Conservation (phyloP, 2,888 invertebrate genomes). For the Unio delphinus region DNA sequence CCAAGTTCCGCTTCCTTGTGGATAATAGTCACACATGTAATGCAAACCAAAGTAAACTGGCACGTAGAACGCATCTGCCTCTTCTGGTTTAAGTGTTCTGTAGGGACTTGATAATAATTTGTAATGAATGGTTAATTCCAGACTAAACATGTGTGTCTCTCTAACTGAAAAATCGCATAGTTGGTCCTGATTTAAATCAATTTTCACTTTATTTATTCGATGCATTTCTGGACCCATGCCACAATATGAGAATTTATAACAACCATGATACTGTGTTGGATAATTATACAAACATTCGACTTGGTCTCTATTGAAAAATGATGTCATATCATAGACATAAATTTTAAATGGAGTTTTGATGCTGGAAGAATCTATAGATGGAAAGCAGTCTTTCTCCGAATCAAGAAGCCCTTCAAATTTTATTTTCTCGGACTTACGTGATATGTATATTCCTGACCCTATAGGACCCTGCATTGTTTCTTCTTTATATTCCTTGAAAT, state of each 20-base stretch:
- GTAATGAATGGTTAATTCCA: slow-evolving; percentile 52
- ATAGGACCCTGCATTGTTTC: no score
- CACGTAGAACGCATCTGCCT: slow-evolving; percentile 52
- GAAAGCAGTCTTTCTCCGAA: slow-evolving; percentile 8
- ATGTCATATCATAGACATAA: slow-evolving; percentile 27
- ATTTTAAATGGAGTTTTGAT: slow-evolving; percentile 29
- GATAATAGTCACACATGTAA: slow-evolving; percentile 24
- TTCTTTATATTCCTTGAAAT: no score
- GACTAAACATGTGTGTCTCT: slow-evolving; percentile 44
- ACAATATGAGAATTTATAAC: slow-evolving; percentile 25
- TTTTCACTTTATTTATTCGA: slow-evolving; percentile 7
- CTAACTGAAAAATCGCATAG: slow-evolving; percentile 19
- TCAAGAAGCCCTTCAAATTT: no score
- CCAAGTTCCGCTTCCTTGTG: no score
- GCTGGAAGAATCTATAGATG: slow-evolving; percentile 9
- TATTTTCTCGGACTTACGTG: no score
- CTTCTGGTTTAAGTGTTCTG: slow-evolving; percentile 32
- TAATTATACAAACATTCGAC: slow-evolving; percentile 16
- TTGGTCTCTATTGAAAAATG: slow-evolving; percentile 23
- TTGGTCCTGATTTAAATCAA: slow-evolving; percentile 7
- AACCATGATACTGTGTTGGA: slow-evolving; percentile 4
- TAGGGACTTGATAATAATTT: slow-evolving; percentile 45
- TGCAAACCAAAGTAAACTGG: slow-evolving; percentile 46
- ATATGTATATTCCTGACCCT: no score
- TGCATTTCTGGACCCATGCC: slow-evolving; percentile 24